Percentiles rank a stretch among this genome's conserved stretches.
These are phyloP conservation scores for Lumbricus terrestris DNA, from an alignment of 2,888 invertebrate genomes.

Conservation along the genomic window DNA sequence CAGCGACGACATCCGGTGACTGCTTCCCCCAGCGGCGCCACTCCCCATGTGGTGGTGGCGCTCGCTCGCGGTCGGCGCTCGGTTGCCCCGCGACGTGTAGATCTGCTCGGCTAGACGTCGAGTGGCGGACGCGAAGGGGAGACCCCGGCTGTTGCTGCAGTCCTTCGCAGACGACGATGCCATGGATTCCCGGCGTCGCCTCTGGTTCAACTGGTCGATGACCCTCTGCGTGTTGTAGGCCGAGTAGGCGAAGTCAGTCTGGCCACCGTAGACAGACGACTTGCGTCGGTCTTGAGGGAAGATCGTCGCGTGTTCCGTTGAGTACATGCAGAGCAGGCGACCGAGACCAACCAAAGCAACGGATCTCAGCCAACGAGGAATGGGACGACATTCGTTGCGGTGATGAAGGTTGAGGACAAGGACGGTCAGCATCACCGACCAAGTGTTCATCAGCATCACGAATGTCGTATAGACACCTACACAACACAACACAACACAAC, in stretches of 20 bases:
- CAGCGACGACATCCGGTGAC: not conserved
- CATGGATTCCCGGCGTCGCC: not conserved
- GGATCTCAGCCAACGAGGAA: slow-evolving; percentile 48
- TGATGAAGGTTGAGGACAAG: slow-evolving; percentile 60
- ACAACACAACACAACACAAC: slow-evolving; percentile 30
- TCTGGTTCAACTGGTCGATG: slow-evolving; percentile 6
- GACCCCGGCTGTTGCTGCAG: not conserved
- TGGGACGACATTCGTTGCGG: slow-evolving; percentile 39
- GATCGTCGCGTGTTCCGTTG: slow-evolving; percentile 13
- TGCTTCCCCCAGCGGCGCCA: too few species aligned
- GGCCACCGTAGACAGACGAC: not conserved
- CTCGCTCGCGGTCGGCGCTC: not conserved
- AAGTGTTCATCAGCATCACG: slow-evolving; percentile 59
- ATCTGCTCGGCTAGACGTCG: not conserved
- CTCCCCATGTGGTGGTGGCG: not conserved
- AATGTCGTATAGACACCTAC: slow-evolving; percentile 59
- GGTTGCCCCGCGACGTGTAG: not conserved
- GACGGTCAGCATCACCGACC: slow-evolving; percentile 59
- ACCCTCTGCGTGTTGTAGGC: slow-evolving; percentile 6
- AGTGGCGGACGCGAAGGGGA: not conserved
- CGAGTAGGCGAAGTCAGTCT: not conserved
- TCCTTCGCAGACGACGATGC: not conserved
- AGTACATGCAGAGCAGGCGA: slow-evolving; percentile 40
- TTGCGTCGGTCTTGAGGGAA: slow-evolving; percentile 20
- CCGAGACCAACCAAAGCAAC: slow-evolving; percentile 45